Base-by-base conservation (phyloP, 1,140 invertebrate genomes). In the Penaeus chinensis region DNA sequence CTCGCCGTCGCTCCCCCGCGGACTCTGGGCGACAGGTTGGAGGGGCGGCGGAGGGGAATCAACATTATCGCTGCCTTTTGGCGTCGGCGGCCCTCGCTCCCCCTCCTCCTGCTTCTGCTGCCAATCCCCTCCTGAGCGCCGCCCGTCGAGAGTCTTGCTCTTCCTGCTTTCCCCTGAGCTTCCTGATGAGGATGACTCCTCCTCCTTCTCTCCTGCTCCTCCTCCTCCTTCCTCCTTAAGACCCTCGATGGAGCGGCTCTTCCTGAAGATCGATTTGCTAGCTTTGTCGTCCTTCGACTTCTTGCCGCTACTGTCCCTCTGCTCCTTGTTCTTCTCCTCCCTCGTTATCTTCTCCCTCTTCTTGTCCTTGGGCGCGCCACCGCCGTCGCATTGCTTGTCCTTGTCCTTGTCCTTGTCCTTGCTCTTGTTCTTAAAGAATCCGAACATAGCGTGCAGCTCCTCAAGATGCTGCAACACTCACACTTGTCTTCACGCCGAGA, bases 361-460 rank as follows among this genome's bases (percentile, higher is more conserved):
- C 47, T 87, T 87, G 37, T 87, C 85, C 54, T 87, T 87, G 42
- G 69, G 19, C n/a, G 27, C 27, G 27, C 82, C 85, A 77, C 79
- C 65, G n/a, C 47, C 47, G 47, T 47, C 47, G 47, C 47, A 47
- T 47, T 42, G 65, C 65, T 82, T 82, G 8, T 87, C 85, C 60
- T 87, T 87, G 32, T 60, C 65, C 27, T 47, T 71, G 47, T 60
- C 66, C 82, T 87, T 87, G 69, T 87, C 85, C 60, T 87, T 86
- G 22, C n/a, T 65, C 82, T 87, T 87, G 61, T 65, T 87, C 62
- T 87, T 87, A 27, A 87, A 87, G 78, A 87, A 87, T n/a, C 85
- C 85, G 61, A 87, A 87, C 85, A 87, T 87, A 87, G 65, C 82
- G 22, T n/a, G 24, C 69, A 74, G 16, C 24, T 32, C 69, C 24